Conservation (phyloP, 2,797 vertebrate species). For the Pseudocheirus occidentalis region DNA sequence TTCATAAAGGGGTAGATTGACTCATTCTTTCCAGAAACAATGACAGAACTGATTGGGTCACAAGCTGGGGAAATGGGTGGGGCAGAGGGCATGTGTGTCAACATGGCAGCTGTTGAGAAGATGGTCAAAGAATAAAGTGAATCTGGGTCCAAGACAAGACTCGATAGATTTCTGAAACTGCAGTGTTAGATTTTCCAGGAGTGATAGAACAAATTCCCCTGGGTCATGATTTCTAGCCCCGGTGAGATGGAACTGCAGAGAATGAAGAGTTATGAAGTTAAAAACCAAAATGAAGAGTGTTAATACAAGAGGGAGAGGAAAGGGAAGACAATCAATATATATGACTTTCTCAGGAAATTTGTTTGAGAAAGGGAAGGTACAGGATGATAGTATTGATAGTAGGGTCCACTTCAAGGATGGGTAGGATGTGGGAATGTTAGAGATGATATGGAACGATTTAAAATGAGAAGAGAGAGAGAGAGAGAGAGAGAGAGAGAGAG, state of each 20-base stretch:
- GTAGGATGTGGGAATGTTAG: not conserved
- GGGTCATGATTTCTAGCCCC: not conserved
- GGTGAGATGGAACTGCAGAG: not conserved
- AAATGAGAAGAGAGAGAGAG: not conserved
- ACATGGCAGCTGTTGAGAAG: not conserved
- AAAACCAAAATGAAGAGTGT: not conserved
- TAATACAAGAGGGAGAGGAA: not conserved
- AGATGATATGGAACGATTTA: not conserved
- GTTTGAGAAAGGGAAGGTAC: not conserved
- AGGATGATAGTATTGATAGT: not conserved
- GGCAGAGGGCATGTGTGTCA: not conserved
- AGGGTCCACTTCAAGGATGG: not conserved
- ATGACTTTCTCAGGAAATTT: not conserved
- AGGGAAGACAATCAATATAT: not conserved
- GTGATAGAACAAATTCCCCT: not conserved
- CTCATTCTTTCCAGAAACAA: not conserved
- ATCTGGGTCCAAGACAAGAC: not conserved
- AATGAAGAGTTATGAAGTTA: not conserved
- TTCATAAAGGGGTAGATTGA: not conserved
- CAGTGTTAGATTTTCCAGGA: not conserved
- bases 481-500: not conserved
- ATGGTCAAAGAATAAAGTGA: not conserved
- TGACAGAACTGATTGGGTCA: not conserved
- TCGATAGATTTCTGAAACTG: not conserved
- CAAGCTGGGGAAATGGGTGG: not conserved